phyloP scores from a whole-genome alignment of 2,888 invertebrate genomes.

The Rhamnusium bicolor region DNA sequence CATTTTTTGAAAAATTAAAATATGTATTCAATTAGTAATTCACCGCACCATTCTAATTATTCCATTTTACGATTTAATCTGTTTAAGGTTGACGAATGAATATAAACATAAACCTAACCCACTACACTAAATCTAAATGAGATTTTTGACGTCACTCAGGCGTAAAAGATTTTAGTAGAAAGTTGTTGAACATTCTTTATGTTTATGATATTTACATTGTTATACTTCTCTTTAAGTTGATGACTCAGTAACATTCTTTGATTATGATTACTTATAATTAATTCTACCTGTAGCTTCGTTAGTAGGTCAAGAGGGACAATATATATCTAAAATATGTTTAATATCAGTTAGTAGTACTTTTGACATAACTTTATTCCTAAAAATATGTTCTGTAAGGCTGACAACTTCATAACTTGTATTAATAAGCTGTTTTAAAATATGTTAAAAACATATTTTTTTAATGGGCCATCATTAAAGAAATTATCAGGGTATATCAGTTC shows the following conservation, averaged over 20 bases:
- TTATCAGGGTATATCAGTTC: too few relatives aligned
- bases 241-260: slow-evolving; percentile 27
- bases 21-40: too few relatives aligned
- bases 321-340: neutral
- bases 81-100: neutral
- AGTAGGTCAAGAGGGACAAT: slow-evolving; percentile 1
- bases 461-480: too few relatives aligned
- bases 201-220: slow-evolving; percentile 3
- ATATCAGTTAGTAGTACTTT: neutral
- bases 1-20: too few relatives aligned
- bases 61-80: neutral
- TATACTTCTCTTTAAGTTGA: neutral
- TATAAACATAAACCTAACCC: slow-evolving; percentile 13
- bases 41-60: neutral
- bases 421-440: too few relatives aligned
- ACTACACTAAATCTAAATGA: slow-evolving; percentile 22
- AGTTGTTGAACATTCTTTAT: slow-evolving; percentile 18
- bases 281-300: neutral
- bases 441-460: too few relatives aligned
- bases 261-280: slow-evolving; percentile 25
- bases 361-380: too few relatives aligned
- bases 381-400: neutral
- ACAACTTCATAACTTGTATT: too few relatives aligned
- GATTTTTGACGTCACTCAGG: slow-evolving; percentile 20
- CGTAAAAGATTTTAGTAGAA: slow-evolving; percentile 10